Base-by-base conservation (phyloP, 2,113 vertebrate genomes). In the Tetraodon nigroviridis region DNA sequence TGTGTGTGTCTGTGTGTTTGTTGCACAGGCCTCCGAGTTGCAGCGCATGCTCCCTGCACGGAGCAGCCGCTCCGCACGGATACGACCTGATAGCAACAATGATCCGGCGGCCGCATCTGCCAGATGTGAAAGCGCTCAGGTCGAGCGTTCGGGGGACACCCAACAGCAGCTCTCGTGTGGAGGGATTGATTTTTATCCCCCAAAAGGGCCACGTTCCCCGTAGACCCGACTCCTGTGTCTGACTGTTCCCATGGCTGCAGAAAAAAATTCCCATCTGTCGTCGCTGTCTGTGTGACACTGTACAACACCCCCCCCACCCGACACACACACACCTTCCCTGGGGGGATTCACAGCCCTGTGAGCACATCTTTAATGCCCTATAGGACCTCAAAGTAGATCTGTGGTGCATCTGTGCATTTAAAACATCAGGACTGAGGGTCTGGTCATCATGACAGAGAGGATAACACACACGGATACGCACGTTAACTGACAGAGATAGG, bases 381-480 rank as follows among this genome's bases (percentile, higher is more conserved):
- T 32, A 32, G 29, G 8, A 32, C 29, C 29, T 32, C 29, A 32
- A 32, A 32, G n/a, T n/a, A n/a, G n/a, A n/a, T n/a, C n/a, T n/a
- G n/a, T n/a, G 73, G 61, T 37, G 10, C 71, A 72, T 76, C 32
- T 37, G 80, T 79, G 63, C 69, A 86, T 73, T 84, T 84, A 83
- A 86, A 86, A 71, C 69, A 37, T 37, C 8, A 37, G 11, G 32
- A 75, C 73, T 68, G 71, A 74, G 82, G 76, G 80, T 71, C 66
- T 59, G 57, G 61, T 37, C 10, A 10, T 37, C 32, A 37, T 11
- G 3, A 57, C 48, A 19, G 63, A 13, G 6, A 49, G 57, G 14
- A 37, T 51, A 54, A 32, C 37, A 53, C 59, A 51, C n/a, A 37
- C 21, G 51, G 55, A 45, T 29, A 29, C 51, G 19, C 40, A 58